Conservation (phyloP, 1,140 invertebrate species). For the Drosophila lacteicornis region DNA sequence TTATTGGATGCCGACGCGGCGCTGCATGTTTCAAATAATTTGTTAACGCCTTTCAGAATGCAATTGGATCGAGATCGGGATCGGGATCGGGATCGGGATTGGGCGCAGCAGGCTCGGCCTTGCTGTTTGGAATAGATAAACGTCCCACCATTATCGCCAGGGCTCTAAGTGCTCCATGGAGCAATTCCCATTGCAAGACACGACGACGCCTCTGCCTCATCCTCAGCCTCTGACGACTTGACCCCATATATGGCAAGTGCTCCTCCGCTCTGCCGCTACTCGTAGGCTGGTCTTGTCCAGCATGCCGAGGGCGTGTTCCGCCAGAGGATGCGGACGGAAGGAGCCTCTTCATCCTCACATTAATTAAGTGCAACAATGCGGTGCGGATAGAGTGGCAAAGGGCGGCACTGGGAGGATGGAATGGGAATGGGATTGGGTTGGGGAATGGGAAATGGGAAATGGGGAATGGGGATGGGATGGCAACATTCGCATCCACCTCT, state of each 20-base stretch:
- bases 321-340: slow-evolving; percentile 42
- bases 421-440: not conserved
- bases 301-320: slow-evolving; percentile 66
- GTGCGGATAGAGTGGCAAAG: slow-evolving; percentile 43
- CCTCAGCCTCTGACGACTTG: slow-evolving; percentile 61
- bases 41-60: slow-evolving; percentile 67
- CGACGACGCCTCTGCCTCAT: slow-evolving; percentile 62
- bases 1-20: slow-evolving; percentile 70
- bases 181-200: slow-evolving; percentile 63
- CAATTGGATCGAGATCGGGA: slow-evolving; percentile 53
- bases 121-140: slow-evolving; percentile 61
- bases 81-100: slow-evolving; percentile 11
- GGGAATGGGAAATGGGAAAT: not conserved
- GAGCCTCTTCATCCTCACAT: slow-evolving; percentile 59
- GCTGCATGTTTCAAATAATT: slow-evolving; percentile 79
- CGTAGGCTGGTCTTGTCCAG: slow-evolving; percentile 11
- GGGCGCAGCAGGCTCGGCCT: slow-evolving; percentile 18
- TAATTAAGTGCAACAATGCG: slow-evolving; percentile 82
- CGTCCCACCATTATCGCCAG: slow-evolving; percentile 65
- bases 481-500: slow-evolving; percentile 56
- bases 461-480: not conserved
- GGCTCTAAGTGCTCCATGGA: slow-evolving; percentile 53
- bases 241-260: slow-evolving; percentile 60
- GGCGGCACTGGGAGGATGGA: slow-evolving; percentile 8
- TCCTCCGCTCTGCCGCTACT: not conserved